Evolutionary conservation across 2,888 invertebrate genomes (phyloP).

Genomic region (Pyrochroa serraticornis): DNA sequence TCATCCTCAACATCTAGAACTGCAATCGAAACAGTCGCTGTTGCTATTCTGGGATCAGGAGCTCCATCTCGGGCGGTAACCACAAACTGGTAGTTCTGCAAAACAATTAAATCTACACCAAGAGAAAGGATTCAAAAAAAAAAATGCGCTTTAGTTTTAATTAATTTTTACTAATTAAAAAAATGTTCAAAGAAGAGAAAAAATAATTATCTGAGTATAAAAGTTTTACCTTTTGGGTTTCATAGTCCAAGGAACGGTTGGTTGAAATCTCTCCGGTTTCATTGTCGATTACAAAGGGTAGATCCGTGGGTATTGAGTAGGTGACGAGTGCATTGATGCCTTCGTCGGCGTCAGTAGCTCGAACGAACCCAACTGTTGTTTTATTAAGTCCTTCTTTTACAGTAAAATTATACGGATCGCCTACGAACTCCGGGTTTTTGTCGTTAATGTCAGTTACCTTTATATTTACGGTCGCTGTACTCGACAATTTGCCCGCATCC

Average conservation of each 20-base stretch:
- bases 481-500: slow-evolving; percentile 81
- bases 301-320: slow-evolving; percentile 77
- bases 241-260: slow-evolving; percentile 78
- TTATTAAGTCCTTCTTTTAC: slow-evolving; percentile 75
- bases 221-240: slow-evolving; percentile 75
- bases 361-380: slow-evolving; percentile 76
- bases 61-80: slow-evolving; percentile 90
- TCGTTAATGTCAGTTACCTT: slow-evolving; percentile 92
- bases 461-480: slow-evolving; percentile 84
- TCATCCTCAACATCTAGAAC: slow-evolving; percentile 86
- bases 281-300: slow-evolving; percentile 81
- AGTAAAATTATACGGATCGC: slow-evolving; percentile 78
- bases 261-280: slow-evolving; percentile 81
- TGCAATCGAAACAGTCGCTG: slow-evolving; percentile 82
- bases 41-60: slow-evolving; percentile 82
- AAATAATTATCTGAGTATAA: too few relatives aligned
- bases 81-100: slow-evolving; percentile 78
- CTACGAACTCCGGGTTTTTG: slow-evolving; percentile 88
- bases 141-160: background rate
- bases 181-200: background rate
- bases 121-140: background rate
- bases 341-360: slow-evolving; percentile 85
- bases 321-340: slow-evolving; percentile 82
- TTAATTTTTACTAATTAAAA: background rate
- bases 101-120: slow-evolving; percentile 11